Conservation (phyloP, 2,113 vertebrate genomes). For the Microtus richardsoni region DNA sequence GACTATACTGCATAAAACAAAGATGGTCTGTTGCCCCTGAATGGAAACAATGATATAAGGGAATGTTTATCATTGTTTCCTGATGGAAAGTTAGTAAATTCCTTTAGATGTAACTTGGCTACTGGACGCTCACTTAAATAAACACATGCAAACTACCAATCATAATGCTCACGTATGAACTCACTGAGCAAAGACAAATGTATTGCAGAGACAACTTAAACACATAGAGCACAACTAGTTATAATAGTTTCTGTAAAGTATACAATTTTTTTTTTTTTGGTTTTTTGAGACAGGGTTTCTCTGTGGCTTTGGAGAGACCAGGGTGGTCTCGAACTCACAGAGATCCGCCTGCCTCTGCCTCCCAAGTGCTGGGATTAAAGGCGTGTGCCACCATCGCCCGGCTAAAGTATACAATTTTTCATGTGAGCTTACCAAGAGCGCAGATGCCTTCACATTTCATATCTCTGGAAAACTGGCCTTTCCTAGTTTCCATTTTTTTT, state of each 20-base stretch:
- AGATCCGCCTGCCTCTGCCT: too few relatives aligned
- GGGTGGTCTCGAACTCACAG: too few relatives aligned
- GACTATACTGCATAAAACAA: not conserved
- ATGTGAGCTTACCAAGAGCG: not conserved
- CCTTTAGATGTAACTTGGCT: not conserved
- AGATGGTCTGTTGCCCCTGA: not conserved
- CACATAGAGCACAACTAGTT: not conserved
- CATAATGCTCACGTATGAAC: not conserved
- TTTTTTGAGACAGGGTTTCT: too few relatives aligned
- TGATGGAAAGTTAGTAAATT: not conserved
- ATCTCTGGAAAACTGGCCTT: too few relatives aligned
- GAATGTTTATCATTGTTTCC: not conserved
- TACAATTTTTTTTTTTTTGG: not conserved
- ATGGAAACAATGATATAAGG: too few relatives aligned
- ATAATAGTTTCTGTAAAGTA: not conserved
- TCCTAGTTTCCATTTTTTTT: too few relatives aligned
- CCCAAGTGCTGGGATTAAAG: too few relatives aligned
- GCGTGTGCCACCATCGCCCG: too few relatives aligned
- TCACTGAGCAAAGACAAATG: not conserved
- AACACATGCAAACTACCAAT: not conserved
- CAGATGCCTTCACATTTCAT: not conserved
- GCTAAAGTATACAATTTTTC: not conserved
- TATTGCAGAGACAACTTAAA: not conserved
- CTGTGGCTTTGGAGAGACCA: too few relatives aligned
- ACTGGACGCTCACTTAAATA: not conserved